Conservation (phyloP, 2,888 invertebrate genomes). For the Melinaea marsaeus region DNA sequence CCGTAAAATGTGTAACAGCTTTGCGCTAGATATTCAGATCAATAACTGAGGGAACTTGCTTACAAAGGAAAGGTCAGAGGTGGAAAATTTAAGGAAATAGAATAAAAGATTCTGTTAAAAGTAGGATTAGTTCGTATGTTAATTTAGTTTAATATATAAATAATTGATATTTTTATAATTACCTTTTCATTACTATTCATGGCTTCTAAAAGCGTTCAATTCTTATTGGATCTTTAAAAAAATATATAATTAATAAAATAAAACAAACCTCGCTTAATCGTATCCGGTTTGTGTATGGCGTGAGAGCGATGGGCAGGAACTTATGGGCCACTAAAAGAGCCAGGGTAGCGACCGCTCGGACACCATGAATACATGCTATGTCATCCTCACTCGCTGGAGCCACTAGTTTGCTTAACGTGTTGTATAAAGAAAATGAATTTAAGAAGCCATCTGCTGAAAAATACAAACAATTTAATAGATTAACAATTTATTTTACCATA, state of each 20-base stretch:
- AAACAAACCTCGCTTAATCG: slow-evolving; percentile 76
- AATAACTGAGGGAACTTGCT: not conserved
- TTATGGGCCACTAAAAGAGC: slow-evolving; percentile 82
- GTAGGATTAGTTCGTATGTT: not conserved
- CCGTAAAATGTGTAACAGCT: slow-evolving; percentile 6
- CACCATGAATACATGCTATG: slow-evolving; percentile 83
- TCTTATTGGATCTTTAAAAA: too few relatives aligned
- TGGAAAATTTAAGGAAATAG: not conserved
- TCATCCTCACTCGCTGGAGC: slow-evolving; percentile 73
- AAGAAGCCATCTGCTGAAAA: slow-evolving; percentile 52
- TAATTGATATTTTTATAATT: too few relatives aligned
- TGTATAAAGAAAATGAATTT: slow-evolving; percentile 82
- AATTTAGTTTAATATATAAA: not conserved
- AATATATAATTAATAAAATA: too few relatives aligned
- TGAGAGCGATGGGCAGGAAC: slow-evolving; percentile 79
- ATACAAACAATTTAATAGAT: slow-evolving; percentile 1
- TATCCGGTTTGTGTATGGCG: slow-evolving; percentile 81
- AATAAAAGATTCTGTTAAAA: too few relatives aligned
- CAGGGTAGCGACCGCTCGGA: slow-evolving; percentile 81
- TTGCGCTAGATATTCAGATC: slow-evolving; percentile 7
- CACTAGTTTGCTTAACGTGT: slow-evolving; percentile 77
- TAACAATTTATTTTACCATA: too few relatives aligned
- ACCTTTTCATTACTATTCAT: too few relatives aligned
- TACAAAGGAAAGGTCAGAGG: slow-evolving; percentile 1
- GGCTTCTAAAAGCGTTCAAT: too few relatives aligned